Percentiles rank a stretch among this genome's conserved stretches.
phyloP scores from a whole-genome alignment of 2,113 vertebrate genomes.

The Rhinopithecus roxellana region DNA sequence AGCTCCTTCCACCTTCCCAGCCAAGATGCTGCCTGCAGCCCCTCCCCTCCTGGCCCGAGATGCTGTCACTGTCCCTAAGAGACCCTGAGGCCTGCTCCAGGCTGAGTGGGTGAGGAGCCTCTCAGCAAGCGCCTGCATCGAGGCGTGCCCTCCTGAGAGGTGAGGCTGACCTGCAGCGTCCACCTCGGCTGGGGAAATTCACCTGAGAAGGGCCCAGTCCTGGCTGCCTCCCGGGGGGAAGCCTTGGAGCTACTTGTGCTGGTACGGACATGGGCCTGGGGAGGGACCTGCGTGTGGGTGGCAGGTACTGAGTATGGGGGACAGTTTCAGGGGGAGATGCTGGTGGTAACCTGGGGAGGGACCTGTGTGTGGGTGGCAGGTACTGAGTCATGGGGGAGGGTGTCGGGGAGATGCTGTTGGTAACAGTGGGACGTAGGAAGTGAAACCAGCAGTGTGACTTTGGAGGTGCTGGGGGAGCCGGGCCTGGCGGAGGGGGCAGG shows the following conservation, averaged over 20 bases:
- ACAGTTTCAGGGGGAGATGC: background rate
- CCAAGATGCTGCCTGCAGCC: background rate
- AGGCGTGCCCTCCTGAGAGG: background rate
- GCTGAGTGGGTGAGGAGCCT: background rate
- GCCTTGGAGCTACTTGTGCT: background rate
- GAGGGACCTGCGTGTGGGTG: background rate
- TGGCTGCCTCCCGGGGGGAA: background rate
- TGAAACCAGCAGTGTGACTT: background rate
- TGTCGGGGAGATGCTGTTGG: background rate
- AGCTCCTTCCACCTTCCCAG: background rate
- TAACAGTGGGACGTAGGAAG: background rate
- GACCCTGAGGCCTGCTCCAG: too few relatives aligned
- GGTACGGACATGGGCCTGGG: background rate
- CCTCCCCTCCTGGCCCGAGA: too few relatives aligned
- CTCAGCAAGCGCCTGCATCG: too few relatives aligned
- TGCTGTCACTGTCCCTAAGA: background rate
- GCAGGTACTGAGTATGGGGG: background rate
- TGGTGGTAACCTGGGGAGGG: background rate
- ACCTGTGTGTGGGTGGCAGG: too few relatives aligned
- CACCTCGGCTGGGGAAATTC: background rate
- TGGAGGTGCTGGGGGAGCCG: background rate
- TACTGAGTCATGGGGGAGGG: background rate
- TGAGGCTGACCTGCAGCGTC: background rate
- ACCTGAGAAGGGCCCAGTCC: background rate
- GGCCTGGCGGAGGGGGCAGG: background rate